Base-by-base conservation (phyloP, 2,113 vertebrate species). In the Deroptyus accipitrinus region DNA sequence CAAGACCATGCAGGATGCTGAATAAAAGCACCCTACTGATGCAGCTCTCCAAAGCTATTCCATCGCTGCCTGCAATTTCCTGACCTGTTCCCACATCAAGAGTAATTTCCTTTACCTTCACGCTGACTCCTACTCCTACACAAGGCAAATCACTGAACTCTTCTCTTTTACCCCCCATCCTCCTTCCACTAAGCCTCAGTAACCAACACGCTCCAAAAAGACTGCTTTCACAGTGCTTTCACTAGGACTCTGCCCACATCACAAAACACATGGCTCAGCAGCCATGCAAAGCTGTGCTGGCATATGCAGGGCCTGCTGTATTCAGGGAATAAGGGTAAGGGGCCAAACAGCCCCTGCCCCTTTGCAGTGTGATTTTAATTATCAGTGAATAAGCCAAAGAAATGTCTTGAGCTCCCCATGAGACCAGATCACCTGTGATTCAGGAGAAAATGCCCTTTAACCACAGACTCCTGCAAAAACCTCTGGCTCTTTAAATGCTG, bases 261-360 rank as follows among this genome's bases (percentile, higher is more conserved):
- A 2, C 3, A 4, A 80, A 3, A 33, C 28, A 33, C 1, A 1
- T 0, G 0, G 63, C 48, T 72, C 69, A 33, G 7, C 16, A 67
- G 46, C 44, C 49, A 79, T 1, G 1, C 41, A 61, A 61, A 62
- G 41, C 7, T 11, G 22, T 30, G 24, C 73, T 68, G 49, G n/a
- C 44, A 15, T 1, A 19, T 11, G 11, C 39, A n/a, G 19, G 14
- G 39, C 31, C 55, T 82, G 70, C 75, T 62, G 16, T 6, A 42
- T 14, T 27, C 76, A 69, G 24, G 25, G 23, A 59, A 15, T 5
- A 31, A 37, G 33, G 5, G 16, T 42, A 54, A 55, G 39, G 54
- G 39, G 31, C 20, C 44, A 27, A 57, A 17, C 0, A 74, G 57
- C 3, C 5, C 22, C 23, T 10, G 31, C 1, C 2, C 37, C 76